A percentile compares a stretch with the other conserved stretches of the same genome.
Conservation (phyloP, 2,888 invertebrate species). For the Campoplex capitator region DNA sequence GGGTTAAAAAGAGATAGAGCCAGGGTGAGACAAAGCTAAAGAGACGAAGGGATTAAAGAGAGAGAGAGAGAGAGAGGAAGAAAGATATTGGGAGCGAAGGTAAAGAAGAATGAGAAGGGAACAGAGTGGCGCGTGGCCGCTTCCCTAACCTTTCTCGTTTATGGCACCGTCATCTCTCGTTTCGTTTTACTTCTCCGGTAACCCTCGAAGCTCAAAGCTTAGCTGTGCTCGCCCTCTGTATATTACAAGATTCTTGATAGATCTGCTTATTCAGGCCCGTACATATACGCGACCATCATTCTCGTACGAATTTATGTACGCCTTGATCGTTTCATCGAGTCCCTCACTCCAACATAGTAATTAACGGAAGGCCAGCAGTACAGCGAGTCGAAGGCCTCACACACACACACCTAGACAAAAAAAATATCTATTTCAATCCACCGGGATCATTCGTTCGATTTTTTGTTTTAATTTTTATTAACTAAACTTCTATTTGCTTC, state of each 20-base stretch:
- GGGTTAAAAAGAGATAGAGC: conserved; percentile 60
- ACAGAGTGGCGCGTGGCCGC: conserved; percentile 79
- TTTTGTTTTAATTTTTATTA: too few relatives aligned
- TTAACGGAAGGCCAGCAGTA: conserved; percentile 37
- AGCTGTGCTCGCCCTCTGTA: neutral
- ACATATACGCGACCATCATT: neutral
- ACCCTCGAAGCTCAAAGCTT: conserved; percentile 1
- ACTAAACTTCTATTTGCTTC: too few relatives aligned
- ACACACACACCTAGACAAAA: too few relatives aligned
- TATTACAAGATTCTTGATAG: conserved; percentile 35
- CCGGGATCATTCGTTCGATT: too few relatives aligned
- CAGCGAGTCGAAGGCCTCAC: conserved; percentile 12
- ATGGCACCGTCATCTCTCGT: conserved; percentile 45
- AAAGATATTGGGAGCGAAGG: conserved; percentile 23
- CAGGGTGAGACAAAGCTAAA: conserved; percentile 12
- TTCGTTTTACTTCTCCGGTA: conserved; percentile 31
- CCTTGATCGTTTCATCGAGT: conserved; percentile 23
- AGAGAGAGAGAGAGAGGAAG: conserved; percentile 18
- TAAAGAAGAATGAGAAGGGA: conserved; percentile 25
- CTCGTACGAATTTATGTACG: neutral
- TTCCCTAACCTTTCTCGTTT: conserved; percentile 17
- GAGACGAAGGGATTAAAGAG: conserved; percentile 12
- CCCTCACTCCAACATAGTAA: neutral
- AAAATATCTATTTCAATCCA: too few relatives aligned
- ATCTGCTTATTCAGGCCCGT: conserved; percentile 15